Conservation (phyloP, 2,888 invertebrate genomes). For the Dynastes maya region DNA sequence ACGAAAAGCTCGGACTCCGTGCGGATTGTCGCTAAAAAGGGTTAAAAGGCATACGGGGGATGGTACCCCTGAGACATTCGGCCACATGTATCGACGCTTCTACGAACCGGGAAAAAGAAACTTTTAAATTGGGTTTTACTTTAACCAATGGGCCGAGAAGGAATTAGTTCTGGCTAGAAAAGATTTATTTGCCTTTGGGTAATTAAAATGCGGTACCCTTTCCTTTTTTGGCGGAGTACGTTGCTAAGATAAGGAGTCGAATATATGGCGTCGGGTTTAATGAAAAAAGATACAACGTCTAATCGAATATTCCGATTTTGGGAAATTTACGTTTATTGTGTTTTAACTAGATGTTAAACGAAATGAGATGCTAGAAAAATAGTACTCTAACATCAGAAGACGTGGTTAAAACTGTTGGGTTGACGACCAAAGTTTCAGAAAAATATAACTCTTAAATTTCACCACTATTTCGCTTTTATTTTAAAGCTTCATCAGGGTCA, state of each 20-base stretch:
- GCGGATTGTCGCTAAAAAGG: slow-evolving; percentile 7
- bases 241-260: background rate
- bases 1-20: background rate
- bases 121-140: slow-evolving; percentile 42
- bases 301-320: background rate
- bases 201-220: slow-evolving; percentile 33
- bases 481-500: too few species aligned
- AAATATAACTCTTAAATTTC: too few species aligned
- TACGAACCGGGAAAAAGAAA: slow-evolving; percentile 15
- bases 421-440: too few species aligned
- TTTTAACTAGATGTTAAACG: background rate
- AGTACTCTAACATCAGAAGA: too few species aligned
- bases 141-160: slow-evolving; percentile 30
- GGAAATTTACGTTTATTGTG: background rate
- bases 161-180: slow-evolving; percentile 26
- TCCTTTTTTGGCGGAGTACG: background rate
- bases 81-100: slow-evolving; percentile 34
- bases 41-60: slow-evolving; percentile 31
- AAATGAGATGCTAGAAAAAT: too few species aligned
- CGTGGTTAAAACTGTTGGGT: too few species aligned
- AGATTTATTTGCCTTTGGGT: slow-evolving; percentile 37
- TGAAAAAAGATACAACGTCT: slow-evolving; percentile 2
- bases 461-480: too few species aligned
- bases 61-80: slow-evolving; percentile 27
- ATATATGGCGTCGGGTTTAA: background rate